phyloP scores from a whole-genome alignment of 2,797 vertebrate species.

The Paramormyrops hopkinsi region DNA sequence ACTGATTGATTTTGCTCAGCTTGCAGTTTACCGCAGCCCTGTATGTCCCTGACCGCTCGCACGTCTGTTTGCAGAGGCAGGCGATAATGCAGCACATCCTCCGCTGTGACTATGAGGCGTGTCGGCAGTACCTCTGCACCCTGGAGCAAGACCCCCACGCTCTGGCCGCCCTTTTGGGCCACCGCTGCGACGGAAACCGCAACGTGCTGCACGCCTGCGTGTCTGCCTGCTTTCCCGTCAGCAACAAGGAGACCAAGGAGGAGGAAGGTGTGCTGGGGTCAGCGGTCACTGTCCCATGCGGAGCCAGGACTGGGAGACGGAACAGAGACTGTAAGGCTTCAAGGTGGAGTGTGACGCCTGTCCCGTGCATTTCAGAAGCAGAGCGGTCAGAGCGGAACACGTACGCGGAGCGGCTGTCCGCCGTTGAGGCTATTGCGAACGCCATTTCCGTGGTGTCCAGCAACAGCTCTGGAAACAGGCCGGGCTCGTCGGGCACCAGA shows the following conservation, averaged over 20 bases:
- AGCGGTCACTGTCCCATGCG: neutral
- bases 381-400: constrained; percentile 97
- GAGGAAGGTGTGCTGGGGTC: constrained; percentile 76
- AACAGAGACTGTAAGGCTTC: neutral
- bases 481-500: constrained; percentile 92
- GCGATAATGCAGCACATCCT: constrained; percentile 96
- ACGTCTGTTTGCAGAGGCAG: constrained; percentile 74
- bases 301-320: neutral
- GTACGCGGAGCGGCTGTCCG: constrained; percentile 93
- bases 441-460: constrained; percentile 98
- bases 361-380: constrained; percentile 76
- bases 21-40: neutral
- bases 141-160: constrained; percentile 86
- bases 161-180: constrained; percentile 79
- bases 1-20: neutral
- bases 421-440: constrained; percentile 97
- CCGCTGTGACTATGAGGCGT: constrained; percentile 95
- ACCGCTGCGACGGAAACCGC: constrained; percentile 93
- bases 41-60: neutral
- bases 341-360: neutral
- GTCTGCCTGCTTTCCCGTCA: constrained; percentile 95
- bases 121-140: constrained; percentile 88
- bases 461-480: constrained; percentile 92
- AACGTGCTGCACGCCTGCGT: constrained; percentile 95
- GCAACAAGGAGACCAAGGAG: constrained; percentile 99